Evolutionary conservation across 30 jellyfish, hydroid and myxozoan genomes (phyloP).

Genomic region (Aurelia sp.): DNA sequence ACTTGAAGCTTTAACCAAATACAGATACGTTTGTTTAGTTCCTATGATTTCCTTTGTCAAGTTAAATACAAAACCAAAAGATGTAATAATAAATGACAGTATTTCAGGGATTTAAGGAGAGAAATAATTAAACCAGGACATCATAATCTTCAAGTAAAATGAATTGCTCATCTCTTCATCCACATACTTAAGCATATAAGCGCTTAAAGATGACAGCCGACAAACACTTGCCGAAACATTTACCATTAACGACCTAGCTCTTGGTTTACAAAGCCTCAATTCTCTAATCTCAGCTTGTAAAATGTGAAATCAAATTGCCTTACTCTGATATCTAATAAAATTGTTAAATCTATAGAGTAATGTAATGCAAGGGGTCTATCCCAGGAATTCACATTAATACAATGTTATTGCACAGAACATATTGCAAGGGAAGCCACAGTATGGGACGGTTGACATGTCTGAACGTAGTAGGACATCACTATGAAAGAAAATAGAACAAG

Average conservation of each 20-base stretch:
- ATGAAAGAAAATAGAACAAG: too few species aligned
- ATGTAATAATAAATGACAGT: constrained; percentile 79
- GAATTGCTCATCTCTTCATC: constrained; percentile 72
- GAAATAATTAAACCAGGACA: constrained; percentile 72
- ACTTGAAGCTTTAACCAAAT: constrained; percentile 65
- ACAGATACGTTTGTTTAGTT: constrained; percentile 41
- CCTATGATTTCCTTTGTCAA: constrained; percentile 51
- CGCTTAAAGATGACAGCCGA: constrained; percentile 80
- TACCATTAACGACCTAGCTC: too few species aligned
- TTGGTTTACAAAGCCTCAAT: background rate
- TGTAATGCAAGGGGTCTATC: too few species aligned
- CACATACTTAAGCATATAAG: constrained; percentile 67
- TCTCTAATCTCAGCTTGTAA: constrained; percentile 46
- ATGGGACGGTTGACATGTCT: too few species aligned
- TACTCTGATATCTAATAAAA: too few species aligned
- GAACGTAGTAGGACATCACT: too few species aligned
- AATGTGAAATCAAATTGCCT: background rate
- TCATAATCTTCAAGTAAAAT: constrained; percentile 45
- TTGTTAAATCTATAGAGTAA: too few species aligned
- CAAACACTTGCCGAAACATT: constrained; percentile 72
- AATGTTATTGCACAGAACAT: too few species aligned
- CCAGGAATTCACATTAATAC: too few species aligned
- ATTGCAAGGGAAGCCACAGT: too few species aligned
- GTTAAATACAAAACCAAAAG: constrained; percentile 58
- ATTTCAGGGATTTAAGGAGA: constrained; percentile 69